Evolutionary conservation across 2,797 vertebrate genomes (phyloP), one percentile per base, ranked within the genome.

Genomic region (Pagetopsis macropterus): DNA sequence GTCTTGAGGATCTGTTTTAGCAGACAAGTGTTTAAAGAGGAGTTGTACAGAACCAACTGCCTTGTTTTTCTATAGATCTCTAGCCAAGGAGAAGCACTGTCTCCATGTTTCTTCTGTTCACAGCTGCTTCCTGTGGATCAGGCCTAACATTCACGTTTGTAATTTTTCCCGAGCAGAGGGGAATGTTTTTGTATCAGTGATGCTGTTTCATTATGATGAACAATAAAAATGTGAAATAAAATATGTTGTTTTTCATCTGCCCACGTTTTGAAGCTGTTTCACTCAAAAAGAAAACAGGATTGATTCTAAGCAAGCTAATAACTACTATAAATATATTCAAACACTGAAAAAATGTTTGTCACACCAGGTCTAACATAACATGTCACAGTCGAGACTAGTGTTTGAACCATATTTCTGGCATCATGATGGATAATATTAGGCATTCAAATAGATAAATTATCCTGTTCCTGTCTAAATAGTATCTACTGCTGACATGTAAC

Each of bases 211-310:
- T 81, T 90, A 90, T 85, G 82, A 90, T 90, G 86, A 93, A 91
- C 75, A 93, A 92, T 94, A 93, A 92, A 94, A 94, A 93, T 89
- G 85, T 92, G 78, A 91, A 91, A 79, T 45, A 0, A 78, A 85
- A 55, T 65, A 59, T 2, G 9, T 14, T 49, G 27, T 21, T 5
- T 33, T 23, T 51, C 12, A 67, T 33, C 41, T 1, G 9, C 13
- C 3, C 31, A 67, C 62, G 23, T 23, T 65, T 67, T 74, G 58
- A 15, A 50, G 51, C 11, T 33, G 46, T 21, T 54, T 3, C 16
- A 45, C 3, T 49, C 7, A n/a, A 17, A 0, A 69, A 17, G 14
- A 58, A 31, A 10, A 2, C 9, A 21, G 7, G 3, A 21, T n/a
- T 50, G 17, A 46, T 46, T 64, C 1, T 3, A 55, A 44, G 31